Evolutionary conservation across 2,888 invertebrate genomes (phyloP), one percentile per base, ranked within the genome.

Genomic region (Galerucella nymphaeae): DNA sequence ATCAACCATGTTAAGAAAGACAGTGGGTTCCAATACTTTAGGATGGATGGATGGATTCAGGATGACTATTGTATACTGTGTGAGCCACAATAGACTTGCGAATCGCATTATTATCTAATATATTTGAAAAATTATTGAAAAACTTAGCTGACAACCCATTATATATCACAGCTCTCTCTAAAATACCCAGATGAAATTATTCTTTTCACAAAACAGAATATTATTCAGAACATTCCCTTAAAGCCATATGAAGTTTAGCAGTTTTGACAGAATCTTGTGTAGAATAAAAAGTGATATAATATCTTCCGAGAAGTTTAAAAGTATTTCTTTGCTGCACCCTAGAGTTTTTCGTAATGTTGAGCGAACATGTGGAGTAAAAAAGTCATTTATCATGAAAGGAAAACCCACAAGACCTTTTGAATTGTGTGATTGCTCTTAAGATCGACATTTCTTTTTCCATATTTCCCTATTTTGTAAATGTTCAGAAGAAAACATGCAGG

Each of bases 251-350:
- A 69, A 69, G 61, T 69, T 69, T 50, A 45, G 62, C 41, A 23
- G 69, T 48, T 50, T 55, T 69, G 69, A 69, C 62, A 69, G 69
- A 62, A 69, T 69, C 69, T 69, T 50, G 69, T 18, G 53, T 48
- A 16, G 62, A 69, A 69, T 69, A 62, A 69, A 69, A 69, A 69
- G 62, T 62, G 69, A 69, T 62, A 62, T 69, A 68, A 68, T 68
- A 62, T 69, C 69, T 62, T 30, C 41, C 50, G 53, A 55, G 62
- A 69, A 69, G 62, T 69, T 69, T 62, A n/a, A 62, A 69, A 69
- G 69, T 69, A 69, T 69, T 69, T 62, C 53, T 48, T 42, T 55
- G 20, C 41, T 18, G 38, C 16, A 53, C 62, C 62, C 42, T 62
- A 30, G 69, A 69, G 62, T 61, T 68, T 68, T 61, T 68, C 68